A percentile compares a stretch with the other conserved stretches of the same genome.
Evolutionary conservation across 2,888 invertebrate species (phyloP).

Genomic region (Diachrysia chrysitis): DNA sequence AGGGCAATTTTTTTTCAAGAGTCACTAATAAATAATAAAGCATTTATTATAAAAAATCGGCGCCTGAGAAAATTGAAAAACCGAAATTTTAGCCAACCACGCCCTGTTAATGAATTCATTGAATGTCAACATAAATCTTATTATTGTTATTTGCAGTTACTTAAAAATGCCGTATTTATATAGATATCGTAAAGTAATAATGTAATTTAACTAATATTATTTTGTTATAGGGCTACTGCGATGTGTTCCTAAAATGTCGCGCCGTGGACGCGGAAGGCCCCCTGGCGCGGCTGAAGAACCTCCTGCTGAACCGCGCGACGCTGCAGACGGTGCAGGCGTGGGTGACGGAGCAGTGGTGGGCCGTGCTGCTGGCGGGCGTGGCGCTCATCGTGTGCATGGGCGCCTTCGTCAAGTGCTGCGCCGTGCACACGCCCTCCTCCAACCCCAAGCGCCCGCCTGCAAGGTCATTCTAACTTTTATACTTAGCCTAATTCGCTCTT

Average conservation of each 20-base stretch:
- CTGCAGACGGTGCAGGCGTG: conserved; percentile 96
- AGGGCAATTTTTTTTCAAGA: too few species aligned
- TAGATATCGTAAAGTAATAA: too few species aligned
- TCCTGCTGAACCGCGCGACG: conserved; percentile 97
- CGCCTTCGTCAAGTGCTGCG: conserved; percentile 99
- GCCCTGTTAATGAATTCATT: too few species aligned
- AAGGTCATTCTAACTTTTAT: conserved; percentile 76
- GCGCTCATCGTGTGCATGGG: conserved; percentile 98
- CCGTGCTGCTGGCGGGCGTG: conserved; percentile 97
- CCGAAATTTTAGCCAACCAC: too few species aligned
- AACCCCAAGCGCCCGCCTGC: conserved; percentile 99
- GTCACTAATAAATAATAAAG: too few species aligned
- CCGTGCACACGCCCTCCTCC: conserved; percentile 99
- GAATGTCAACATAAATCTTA: too few species aligned
- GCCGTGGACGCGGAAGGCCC: conserved; percentile 99
- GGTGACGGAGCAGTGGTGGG: conserved; percentile 99
- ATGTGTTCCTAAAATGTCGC: conserved; percentile 99
- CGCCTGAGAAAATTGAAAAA: too few species aligned
- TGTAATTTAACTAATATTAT: neutral
- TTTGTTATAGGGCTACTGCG: conserved; percentile 96
- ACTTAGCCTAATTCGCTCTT: too few species aligned
- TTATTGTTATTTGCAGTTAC: too few species aligned
- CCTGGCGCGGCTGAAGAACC: conserved; percentile 97
- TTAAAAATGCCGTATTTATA: too few species aligned
- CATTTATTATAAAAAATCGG: too few species aligned